Percentiles rank a stretch among this genome's conserved stretches.
Evolutionary conservation across 2,888 invertebrate species (phyloP).

Genomic region (Lydus trimaculatus): DNA sequence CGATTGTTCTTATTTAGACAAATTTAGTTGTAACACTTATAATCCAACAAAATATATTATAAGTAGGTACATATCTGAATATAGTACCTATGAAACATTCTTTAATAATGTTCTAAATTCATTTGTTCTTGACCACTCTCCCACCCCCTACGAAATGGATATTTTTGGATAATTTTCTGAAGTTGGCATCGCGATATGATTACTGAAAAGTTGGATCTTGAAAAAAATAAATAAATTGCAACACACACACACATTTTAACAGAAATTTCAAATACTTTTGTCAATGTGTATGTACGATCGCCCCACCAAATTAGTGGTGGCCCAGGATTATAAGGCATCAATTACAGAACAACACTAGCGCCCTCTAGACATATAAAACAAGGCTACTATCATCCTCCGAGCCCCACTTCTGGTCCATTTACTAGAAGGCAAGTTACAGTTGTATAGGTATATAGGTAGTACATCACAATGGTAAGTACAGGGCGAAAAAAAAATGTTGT

Average conservation of each 20-base stretch:
- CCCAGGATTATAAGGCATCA: conserved; percentile 40
- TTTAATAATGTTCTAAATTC: conserved; percentile 39
- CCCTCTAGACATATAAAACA: conserved; percentile 81
- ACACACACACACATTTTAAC: neutral
- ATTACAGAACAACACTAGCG: conserved; percentile 64
- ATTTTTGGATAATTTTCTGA: conserved; percentile 36
- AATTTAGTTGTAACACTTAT: neutral
- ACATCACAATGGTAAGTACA: conserved; percentile 60
- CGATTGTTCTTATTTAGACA: neutral
- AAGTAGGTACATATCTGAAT: conserved; percentile 33
- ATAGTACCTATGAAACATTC: conserved; percentile 39
- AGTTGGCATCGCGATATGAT: conserved; percentile 25
- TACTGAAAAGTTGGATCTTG: neutral
- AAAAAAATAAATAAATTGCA: neutral
- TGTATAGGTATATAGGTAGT: no score
- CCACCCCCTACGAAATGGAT: conserved; percentile 26
- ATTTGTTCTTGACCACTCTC: conserved; percentile 41
- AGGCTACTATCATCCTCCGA: conserved; percentile 70
- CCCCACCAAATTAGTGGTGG: conserved; percentile 35
- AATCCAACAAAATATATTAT: no score
- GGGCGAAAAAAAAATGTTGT: neutral
- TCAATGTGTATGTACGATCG: conserved; percentile 28
- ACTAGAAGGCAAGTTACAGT: conserved; percentile 71
- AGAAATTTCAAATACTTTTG: conserved; percentile 11
- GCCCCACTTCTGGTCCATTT: conserved; percentile 82